These are phyloP conservation scores for Drepana arcuata DNA, from an alignment of 1,140 invertebrate genomes.

Conservation along the genomic window DNA sequence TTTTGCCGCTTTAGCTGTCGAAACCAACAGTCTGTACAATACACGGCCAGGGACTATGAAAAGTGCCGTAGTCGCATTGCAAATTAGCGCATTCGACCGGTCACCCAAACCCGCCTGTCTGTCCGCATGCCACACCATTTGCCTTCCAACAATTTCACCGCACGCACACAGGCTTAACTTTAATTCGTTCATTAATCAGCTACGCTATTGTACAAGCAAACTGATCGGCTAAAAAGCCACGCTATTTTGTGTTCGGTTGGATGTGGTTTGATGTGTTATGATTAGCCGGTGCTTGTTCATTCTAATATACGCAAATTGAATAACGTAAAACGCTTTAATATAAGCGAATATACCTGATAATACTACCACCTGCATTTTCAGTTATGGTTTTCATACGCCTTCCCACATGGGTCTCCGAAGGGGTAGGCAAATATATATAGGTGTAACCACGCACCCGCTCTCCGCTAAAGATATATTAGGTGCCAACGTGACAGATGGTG, in stretches of 20 bases:
- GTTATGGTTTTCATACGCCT: too few species aligned
- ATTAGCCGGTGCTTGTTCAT: too few species aligned
- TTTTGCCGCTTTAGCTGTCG: conserved; percentile 20
- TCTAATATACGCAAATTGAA: too few species aligned
- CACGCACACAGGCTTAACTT: conserved; percentile 16
- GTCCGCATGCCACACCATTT: conserved; percentile 33
- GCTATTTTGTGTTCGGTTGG: conserved; percentile 10
- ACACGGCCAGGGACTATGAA: conserved; percentile 19
- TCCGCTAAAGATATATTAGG: too few species aligned
- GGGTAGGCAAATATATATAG: too few species aligned
- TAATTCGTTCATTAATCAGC: conserved; percentile 29
- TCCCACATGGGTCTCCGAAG: too few species aligned
- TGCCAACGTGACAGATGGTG: too few species aligned
- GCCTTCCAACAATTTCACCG: conserved; percentile 27
- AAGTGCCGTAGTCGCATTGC: conserved; percentile 34
- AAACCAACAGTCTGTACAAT: conserved; percentile 18
- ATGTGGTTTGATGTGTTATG: too few species aligned
- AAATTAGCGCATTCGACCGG: conserved; percentile 39
- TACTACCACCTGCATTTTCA: too few species aligned
- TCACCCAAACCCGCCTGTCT: conserved; percentile 26
- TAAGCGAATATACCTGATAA: too few species aligned
- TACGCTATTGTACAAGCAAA: conserved; percentile 14
- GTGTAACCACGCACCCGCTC: too few species aligned
- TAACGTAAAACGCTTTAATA: too few species aligned
- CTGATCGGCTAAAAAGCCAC: conserved; percentile 11